Base-by-base conservation (phyloP, 2,888 invertebrate species). In the Andrena hattorfiana region DNA sequence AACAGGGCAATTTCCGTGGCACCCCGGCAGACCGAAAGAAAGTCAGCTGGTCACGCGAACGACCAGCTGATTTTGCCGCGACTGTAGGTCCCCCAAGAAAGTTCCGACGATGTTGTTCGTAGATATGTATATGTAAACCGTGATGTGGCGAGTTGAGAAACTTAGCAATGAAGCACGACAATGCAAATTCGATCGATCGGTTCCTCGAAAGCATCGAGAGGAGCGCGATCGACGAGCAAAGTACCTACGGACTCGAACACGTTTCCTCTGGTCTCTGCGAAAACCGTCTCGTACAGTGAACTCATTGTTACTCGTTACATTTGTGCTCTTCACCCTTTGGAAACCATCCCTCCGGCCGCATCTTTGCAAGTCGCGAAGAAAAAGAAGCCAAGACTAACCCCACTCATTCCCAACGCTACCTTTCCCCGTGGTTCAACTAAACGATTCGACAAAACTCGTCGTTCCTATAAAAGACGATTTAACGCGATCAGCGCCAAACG, bases 101-200 rank as follows among this genome's bases (percentile, higher is more conserved):
- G 1, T 35, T n/a, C 35, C 26, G 20, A 10, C 30, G 28, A 10
- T 56, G 51, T 32, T 42, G 23, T 54, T 32, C 30, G 23, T 63
- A 72, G 81, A 81, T 81, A 81, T 81, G 81, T 81, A 81, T 78
- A 56, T 16, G 42, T 26, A 63, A 71, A 67, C 60, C 60, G n/a
- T 54, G 79, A 64, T 49, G 26, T 28, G 64, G 42, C 59, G 73
- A 73, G 64, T 66, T 63, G 13, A 10, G 20, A 23, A 72, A 42
- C 48, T 54, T 28, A 35, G 59, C 23, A 23, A 66, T 32, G 66
- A 48, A 77, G 30, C 72, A 59, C 54, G 75, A 70, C 62, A 63
- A 70, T 23, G 16, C 20, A 56, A 30, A 32, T 75, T 68, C 67
- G 60, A 67, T 62, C 62, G 71, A 62, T 28, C 42, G 59, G 62